Evolutionary conservation across 2,888 invertebrate genomes (phyloP), one percentile per base, ranked within the genome.

Genomic region (Drosophila koepferae): DNA sequence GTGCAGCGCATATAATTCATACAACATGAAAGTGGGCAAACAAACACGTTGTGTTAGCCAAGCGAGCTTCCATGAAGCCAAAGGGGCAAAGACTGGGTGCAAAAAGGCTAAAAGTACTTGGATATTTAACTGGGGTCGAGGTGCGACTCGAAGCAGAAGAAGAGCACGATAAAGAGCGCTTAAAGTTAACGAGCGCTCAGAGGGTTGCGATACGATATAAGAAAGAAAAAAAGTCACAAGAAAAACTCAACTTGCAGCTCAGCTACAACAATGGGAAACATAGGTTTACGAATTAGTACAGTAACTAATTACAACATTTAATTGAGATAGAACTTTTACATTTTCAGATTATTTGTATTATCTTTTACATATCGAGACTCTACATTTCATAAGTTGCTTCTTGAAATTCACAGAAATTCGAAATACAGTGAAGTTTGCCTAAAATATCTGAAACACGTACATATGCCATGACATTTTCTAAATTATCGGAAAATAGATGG

Each of bases 1-100:
- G 90, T 77, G 84, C 86, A 88, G 77, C 89, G 53, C 77, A 81
- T 66, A 90, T 90, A 86, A 90, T 86, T 86, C 90, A 86, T 82
- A 83, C 72, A 72, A 71, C 82, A 78, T 73, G 73, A 78, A 87
- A 80, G 70, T 75, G 79, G 75, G 54, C 76, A 67, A 56, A 72
- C 78, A 80, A 63, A 74, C 74, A 69, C 63, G 51, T 56, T 16
- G 40, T 51, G 34, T 3, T 7, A 36, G 44, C 20, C 20, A 20
- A 36, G 46, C 46, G 4, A 23, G 23, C 20, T 20, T 20, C 20
- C 46, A 46, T n/a, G 54, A 23, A 14, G 23, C 16, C 18, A 40
- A 23, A 54, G 63, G 49, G 34, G 6, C 38, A 38, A 38, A 14
- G 56, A 12, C 60, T 51, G 28, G 53, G 31, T 20, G 53, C 48